phyloP scores from a whole-genome alignment of 2,888 invertebrate species.

The Pachymerium ferrugineum region DNA sequence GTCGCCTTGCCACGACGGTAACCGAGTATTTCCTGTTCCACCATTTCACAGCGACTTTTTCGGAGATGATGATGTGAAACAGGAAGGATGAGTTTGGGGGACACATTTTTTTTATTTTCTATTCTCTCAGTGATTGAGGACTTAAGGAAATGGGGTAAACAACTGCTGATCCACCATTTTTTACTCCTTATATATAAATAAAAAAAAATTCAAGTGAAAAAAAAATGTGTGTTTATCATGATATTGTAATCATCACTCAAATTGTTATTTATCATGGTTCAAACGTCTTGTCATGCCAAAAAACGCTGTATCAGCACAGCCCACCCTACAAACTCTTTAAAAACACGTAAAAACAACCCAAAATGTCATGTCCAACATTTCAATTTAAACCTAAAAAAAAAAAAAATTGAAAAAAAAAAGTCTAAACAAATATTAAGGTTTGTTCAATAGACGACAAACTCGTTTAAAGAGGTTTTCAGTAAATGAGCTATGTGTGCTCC shows the following conservation, averaged over 20 bases:
- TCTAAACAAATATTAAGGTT: background rate
- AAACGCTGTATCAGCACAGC: conserved; percentile 17
- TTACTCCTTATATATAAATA: background rate
- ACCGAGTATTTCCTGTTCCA: conserved; percentile 23
- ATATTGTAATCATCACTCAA: background rate
- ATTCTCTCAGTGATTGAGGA: background rate
- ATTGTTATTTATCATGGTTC: conserved; percentile 1
- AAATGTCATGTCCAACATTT: background rate
- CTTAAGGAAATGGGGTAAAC: conserved; percentile 1
- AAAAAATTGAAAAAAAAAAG: background rate
- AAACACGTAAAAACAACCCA: background rate
- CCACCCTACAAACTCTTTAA: background rate
- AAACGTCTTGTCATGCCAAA: background rate
- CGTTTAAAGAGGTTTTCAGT: background rate
- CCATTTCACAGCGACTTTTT: conserved; percentile 15
- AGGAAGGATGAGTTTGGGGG: conserved; percentile 24
- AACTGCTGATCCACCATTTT: conserved; percentile 2
- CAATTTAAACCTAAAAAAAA: background rate
- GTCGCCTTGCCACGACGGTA: conserved; percentile 14
- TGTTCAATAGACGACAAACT: too few relatives aligned
- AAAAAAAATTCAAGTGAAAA: background rate
- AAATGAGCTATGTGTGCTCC: background rate
- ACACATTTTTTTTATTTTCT: background rate
- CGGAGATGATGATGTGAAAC: conserved; percentile 13
- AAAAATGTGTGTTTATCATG: conserved; percentile 9